These are phyloP conservation scores for Callinectes sapidus DNA, from an alignment of 2,888 invertebrate genomes.

Conservation along the genomic window DNA sequence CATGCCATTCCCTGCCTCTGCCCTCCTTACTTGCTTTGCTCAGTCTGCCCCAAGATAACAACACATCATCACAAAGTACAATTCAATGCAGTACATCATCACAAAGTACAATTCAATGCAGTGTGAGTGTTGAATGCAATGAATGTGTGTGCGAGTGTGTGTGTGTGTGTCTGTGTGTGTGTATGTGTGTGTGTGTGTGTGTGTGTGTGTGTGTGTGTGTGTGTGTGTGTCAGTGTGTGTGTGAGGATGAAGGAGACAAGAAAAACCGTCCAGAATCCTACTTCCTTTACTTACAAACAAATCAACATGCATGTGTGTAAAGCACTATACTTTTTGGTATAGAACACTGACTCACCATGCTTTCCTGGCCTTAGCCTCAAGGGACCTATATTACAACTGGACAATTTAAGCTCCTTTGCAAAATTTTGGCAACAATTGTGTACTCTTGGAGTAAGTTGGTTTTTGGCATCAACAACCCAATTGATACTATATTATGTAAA, in stretches of 20 bases:
- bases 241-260: neutral
- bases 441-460: neutral
- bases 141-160: neutral
- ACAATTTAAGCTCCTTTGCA: neutral
- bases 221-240: neutral
- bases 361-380: neutral
- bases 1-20: too few species aligned
- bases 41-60: too few species aligned
- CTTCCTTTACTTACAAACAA: constrained; percentile 13
- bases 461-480: neutral
- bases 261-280: constrained; percentile 7
- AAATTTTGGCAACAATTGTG: constrained; percentile 32
- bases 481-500: neutral
- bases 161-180: neutral
- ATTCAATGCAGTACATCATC: too few species aligned
- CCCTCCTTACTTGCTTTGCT: too few species aligned
- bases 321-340: constrained; percentile 33
- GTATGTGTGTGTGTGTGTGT: neutral
- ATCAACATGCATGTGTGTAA: constrained; percentile 17
- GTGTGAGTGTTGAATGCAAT: neutral
- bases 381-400: neutral
- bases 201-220: neutral
- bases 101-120: too few species aligned
- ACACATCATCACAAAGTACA: too few species aligned
- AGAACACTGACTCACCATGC: constrained; percentile 3